phyloP scores from a whole-genome alignment of 2,113 vertebrate genomes.

The Cephalopholis sonnerati region DNA sequence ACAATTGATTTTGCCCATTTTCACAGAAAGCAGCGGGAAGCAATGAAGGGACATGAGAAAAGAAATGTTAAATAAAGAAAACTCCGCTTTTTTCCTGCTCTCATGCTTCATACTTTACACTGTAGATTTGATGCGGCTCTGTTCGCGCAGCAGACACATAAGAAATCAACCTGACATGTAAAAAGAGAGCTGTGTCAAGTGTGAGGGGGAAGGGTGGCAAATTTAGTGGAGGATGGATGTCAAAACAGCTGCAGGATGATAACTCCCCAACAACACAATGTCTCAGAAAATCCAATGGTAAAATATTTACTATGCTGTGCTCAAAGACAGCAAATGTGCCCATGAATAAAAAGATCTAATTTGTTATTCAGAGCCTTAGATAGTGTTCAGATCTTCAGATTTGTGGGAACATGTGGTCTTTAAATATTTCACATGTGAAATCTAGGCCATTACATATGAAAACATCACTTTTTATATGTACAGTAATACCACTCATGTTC shows the following conservation, averaged over 20 bases:
- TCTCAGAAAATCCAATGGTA: background rate
- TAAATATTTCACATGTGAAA: background rate
- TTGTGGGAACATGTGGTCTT: background rate
- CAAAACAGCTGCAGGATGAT: slow-evolving; percentile 40
- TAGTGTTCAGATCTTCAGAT: no score
- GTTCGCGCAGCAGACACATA: slow-evolving; percentile 15
- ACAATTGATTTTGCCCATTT: slow-evolving; percentile 68
- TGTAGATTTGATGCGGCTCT: slow-evolving; percentile 15
- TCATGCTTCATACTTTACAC: slow-evolving; percentile 5
- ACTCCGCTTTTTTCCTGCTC: background rate
- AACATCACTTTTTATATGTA: background rate
- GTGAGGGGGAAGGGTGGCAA: slow-evolving; percentile 6
- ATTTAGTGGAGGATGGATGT: slow-evolving; percentile 40
- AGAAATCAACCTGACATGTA: slow-evolving; percentile 43
- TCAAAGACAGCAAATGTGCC: background rate
- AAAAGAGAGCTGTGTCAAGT: slow-evolving; percentile 41
- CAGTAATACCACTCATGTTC: background rate
- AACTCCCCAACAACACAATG: slow-evolving; percentile 5
- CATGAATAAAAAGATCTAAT: background rate
- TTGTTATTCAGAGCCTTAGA: background rate
- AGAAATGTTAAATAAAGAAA: slow-evolving; percentile 52
- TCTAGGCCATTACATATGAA: background rate
- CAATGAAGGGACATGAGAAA: slow-evolving; percentile 38
- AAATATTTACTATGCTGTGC: slow-evolving; percentile 6
- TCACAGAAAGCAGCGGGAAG: slow-evolving; percentile 53